Conservation (phyloP, 2,797 vertebrate species). For the Falco cherrug region DNA sequence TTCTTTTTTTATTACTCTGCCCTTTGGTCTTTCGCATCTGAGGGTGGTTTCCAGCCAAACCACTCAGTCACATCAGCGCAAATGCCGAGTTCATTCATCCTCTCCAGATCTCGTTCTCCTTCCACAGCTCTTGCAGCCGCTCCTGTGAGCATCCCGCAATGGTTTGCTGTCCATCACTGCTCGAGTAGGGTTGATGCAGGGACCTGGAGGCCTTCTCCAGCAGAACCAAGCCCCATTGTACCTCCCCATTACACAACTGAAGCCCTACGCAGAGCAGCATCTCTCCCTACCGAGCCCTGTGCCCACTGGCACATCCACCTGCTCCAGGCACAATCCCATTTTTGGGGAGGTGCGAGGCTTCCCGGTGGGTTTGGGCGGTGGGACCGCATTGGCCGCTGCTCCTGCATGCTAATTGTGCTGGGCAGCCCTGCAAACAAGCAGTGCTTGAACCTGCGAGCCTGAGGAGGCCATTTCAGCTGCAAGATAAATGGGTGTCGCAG, state of each 20-base stretch:
- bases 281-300: fast-evolving
- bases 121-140: fast-evolving
- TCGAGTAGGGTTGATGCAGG: too few relatives aligned
- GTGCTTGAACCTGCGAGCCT: not conserved
- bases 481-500: not conserved
- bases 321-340: fast-evolving
- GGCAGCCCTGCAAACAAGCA: not conserved
- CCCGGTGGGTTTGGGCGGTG: fast-evolving
- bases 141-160: fast-evolving
- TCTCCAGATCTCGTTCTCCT: not conserved
- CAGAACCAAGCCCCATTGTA: fast-evolving
- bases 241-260: not conserved
- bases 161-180: not conserved
- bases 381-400: fast-evolving
- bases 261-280: fast-evolving
- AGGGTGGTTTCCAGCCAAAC: not conserved
- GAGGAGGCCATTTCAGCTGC: not conserved
- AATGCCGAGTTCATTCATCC: fast-evolving
- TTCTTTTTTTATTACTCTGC: not conserved
- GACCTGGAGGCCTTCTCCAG: not conserved
- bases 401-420: not conserved
- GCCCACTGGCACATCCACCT: not conserved
- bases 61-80: fast-evolving
- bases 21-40: not conserved
- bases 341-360: fast-evolving